Evolutionary conservation across 2,797 vertebrate genomes (phyloP), one percentile per base, ranked within the genome.

Genomic region (Meda fulgida): DNA sequence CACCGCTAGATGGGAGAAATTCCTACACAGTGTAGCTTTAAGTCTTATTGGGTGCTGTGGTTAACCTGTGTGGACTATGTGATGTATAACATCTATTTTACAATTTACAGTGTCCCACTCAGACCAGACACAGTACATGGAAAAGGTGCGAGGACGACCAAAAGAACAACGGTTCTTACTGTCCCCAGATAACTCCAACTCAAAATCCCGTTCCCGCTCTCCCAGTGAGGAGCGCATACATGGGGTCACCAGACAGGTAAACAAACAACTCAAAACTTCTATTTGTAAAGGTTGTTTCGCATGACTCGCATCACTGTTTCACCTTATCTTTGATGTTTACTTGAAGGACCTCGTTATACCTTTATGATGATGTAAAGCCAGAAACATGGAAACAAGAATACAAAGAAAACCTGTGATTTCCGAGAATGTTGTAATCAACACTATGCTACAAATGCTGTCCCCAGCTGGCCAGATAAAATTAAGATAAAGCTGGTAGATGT

Each of bases 121-220:
- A 0, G 97, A 98, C 38, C 96, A 94, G 55, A 94, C 96, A 90
- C 95, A 96, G 87, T 96, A 97, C 1, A 94, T 95, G 0, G 96
- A 97, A 78, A 90, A 88, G 87, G 97, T 98, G 90, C 93, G 97
- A 26, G 97, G 98, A 1, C 95, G 97, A 29, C 97, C 97, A 10
- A 98, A 98, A 94, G 98, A 99, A 89, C 96, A 96, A 78, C 97
- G 97, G 87, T 97, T 97, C 84, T 96, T 98, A 89, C 95, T 99
- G 66, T 99, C 98, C 83, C 97, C 97, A 0, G 96, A 97, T 21
- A 92, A 92, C 2, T 97, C 97, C 48, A 96, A 95, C 87, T 93
- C 95, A 5, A 96, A 97, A 60, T 96, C 97, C 26, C 77, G 87
- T 14, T 97, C 97, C 0, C 95, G 96, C 34, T 98, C 97, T 38